phyloP scores from a whole-genome alignment of 2,113 vertebrate genomes.

The Falcunculus frontatus region DNA sequence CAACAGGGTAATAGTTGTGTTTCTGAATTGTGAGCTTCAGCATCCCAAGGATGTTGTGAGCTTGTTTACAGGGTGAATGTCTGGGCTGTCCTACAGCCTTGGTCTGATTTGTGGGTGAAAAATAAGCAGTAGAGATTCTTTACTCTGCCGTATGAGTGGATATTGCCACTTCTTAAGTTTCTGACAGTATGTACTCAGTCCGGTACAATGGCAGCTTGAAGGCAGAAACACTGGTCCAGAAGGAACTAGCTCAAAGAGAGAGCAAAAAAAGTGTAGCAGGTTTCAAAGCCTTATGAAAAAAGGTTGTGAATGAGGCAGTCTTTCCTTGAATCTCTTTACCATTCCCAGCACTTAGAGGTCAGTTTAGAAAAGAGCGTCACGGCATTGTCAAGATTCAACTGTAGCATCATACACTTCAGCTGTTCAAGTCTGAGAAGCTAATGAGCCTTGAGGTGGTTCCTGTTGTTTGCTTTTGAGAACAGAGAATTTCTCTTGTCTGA shows the following conservation, averaged over 20 bases:
- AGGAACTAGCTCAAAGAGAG: background rate
- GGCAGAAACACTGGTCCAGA: background rate
- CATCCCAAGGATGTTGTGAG: background rate
- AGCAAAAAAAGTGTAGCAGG: background rate
- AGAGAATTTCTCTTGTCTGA: background rate
- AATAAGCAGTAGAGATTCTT: background rate
- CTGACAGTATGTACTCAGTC: background rate
- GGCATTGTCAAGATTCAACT: background rate
- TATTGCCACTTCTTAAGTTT: background rate
- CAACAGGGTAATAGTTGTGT: background rate
- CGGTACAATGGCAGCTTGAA: background rate
- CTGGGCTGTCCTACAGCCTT: background rate
- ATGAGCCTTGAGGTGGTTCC: slow-evolving; percentile 17
- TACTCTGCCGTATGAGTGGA: background rate
- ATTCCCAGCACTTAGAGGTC: background rate
- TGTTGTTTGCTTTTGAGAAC: background rate
- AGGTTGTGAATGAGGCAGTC: background rate
- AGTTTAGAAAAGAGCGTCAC: background rate
- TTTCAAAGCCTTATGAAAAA: background rate
- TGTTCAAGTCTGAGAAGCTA: background rate
- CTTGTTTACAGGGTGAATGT: background rate
- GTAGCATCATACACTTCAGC: background rate
- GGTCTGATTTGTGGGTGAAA: background rate
- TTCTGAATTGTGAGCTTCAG: background rate
- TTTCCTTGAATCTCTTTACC: background rate